A percentile compares a stretch with the other conserved stretches of the same genome.
Conservation (phyloP, 1,140 invertebrate species). For the Ceratitis capitata region DNA sequence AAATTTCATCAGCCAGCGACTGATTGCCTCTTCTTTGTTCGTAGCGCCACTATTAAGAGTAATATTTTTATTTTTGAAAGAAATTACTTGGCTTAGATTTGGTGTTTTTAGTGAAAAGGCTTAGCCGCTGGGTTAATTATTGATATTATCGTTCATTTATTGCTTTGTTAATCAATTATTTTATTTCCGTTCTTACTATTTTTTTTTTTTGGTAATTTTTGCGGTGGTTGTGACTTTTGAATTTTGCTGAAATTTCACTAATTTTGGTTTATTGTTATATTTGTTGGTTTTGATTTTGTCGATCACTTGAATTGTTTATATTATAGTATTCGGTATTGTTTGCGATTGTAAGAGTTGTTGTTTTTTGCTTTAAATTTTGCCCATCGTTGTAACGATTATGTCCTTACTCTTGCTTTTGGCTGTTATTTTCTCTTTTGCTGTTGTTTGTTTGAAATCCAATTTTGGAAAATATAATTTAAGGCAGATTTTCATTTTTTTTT, state of each 20-base stretch:
- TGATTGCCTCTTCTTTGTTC: neutral
- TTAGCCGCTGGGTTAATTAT: neutral
- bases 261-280: neutral
- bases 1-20: neutral
- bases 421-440: neutral
- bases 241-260: neutral
- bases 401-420: conserved; percentile 25
- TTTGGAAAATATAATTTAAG: conserved; percentile 71
- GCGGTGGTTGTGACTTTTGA: neutral
- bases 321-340: neutral
- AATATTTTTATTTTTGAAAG: too few relatives aligned
- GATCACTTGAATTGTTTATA: conserved; percentile 7
- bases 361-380: neutral
- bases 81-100: neutral
- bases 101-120: neutral
- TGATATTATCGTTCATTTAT: neutral
- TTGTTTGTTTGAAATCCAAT: conserved; percentile 12
- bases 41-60: too few relatives aligned
- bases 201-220: neutral
- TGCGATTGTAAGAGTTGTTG: neutral
- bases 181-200: neutral
- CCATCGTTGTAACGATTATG: neutral
- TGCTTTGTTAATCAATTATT: neutral
- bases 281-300: conserved; percentile 6
- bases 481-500: conserved; percentile 71